Evolutionary conservation across 2,888 invertebrate genomes (phyloP).

Genomic region (Galerucella nymphaeae): DNA sequence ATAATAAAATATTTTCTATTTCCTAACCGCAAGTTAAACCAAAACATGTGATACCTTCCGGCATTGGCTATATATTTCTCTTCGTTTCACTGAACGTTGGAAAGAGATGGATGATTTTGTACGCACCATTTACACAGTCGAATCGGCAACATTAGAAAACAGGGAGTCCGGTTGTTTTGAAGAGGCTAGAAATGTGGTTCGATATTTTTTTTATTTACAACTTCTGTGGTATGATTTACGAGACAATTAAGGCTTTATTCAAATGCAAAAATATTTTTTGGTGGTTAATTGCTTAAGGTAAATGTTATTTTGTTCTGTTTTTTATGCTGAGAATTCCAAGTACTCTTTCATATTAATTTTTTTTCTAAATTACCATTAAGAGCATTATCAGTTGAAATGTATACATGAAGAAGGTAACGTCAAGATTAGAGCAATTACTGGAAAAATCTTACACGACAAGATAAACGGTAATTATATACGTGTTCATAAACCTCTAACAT

Average conservation of each 20-base stretch:
- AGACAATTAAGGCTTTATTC: background rate
- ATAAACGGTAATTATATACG: slow-evolving; percentile 5
- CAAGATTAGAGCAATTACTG: slow-evolving; percentile 8
- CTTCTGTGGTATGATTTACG: background rate
- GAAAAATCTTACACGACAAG: slow-evolving; percentile 6
- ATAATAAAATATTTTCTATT: slow-evolving; percentile 51
- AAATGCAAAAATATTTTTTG: too few relatives aligned
- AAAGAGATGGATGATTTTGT: slow-evolving; percentile 13
- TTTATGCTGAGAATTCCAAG: background rate
- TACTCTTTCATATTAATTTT: background rate
- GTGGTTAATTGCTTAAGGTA: too few relatives aligned
- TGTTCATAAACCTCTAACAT: slow-evolving; percentile 7
- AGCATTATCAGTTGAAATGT: background rate
- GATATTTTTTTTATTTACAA: slow-evolving; percentile 3
- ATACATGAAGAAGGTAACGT: background rate
- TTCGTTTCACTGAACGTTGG: slow-evolving; percentile 10
- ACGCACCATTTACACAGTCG: slow-evolving; percentile 24
- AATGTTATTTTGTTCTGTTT: background rate
- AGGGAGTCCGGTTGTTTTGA: background rate
- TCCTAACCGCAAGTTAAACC: slow-evolving; percentile 52
- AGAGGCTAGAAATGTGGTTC: slow-evolving; percentile 4
- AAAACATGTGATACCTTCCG: slow-evolving; percentile 54
- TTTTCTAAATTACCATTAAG: background rate
- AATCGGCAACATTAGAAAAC: background rate
- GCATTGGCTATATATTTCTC: slow-evolving; percentile 21